phyloP scores from a whole-genome alignment of 2,797 vertebrate genomes.

The Anniella stebbinsi region DNA sequence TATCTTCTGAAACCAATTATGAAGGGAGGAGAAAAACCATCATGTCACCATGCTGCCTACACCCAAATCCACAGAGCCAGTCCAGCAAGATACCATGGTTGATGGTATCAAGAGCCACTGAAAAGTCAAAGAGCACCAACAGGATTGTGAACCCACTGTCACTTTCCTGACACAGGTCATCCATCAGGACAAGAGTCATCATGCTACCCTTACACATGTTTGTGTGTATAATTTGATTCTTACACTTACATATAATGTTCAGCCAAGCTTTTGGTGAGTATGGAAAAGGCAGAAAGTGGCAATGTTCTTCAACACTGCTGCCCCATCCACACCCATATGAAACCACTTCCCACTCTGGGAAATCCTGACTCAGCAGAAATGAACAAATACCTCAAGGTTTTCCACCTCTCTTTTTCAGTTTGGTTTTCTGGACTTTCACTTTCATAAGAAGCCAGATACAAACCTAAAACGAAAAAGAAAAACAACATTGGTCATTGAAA shows the following conservation, averaged over 20 bases:
- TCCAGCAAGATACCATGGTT: too few relatives aligned
- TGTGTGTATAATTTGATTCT: not conserved
- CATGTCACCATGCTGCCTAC: too few relatives aligned
- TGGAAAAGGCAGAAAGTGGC: not conserved
- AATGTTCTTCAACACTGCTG: not conserved
- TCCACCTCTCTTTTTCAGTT: constrained; percentile 84
- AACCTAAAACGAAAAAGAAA: constrained; percentile 68
- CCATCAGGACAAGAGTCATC: not conserved
- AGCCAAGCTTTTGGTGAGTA: not conserved
- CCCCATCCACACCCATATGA: not conserved
- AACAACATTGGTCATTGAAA: constrained; percentile 44
- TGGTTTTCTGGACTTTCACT: constrained; percentile 85
- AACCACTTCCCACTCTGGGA: not conserved
- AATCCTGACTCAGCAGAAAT: constrained; percentile 4
- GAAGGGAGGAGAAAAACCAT: too few relatives aligned
- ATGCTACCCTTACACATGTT: not conserved
- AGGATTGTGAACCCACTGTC: too few relatives aligned
- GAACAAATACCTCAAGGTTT: constrained; percentile 79
- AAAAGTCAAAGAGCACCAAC: too few relatives aligned
- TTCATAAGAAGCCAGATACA: constrained; percentile 85
- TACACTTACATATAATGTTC: not conserved
- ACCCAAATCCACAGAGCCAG: too few relatives aligned
- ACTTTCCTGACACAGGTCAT: too few relatives aligned
- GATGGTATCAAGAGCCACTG: too few relatives aligned
- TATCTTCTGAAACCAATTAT: too few relatives aligned